These are phyloP conservation scores for Aspiorhynchus laticeps DNA, from an alignment of 2,113 vertebrate genomes.

Conservation along the genomic window DNA sequence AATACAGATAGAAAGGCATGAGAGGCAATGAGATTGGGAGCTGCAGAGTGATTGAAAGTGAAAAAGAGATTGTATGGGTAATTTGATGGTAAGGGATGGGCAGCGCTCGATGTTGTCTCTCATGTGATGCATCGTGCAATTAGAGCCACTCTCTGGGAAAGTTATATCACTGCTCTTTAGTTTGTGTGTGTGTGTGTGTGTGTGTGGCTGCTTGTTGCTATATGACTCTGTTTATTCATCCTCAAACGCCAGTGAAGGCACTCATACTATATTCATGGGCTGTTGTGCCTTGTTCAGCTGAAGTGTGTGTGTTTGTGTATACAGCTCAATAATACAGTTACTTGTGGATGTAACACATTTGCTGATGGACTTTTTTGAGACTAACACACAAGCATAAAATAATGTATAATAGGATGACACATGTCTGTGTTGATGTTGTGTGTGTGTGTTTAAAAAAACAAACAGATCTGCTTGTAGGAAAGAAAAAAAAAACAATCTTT, in stretches of 20 bases:
- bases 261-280: not conserved
- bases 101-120: not conserved
- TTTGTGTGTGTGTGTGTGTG: not conserved
- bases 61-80: conserved; percentile 33
- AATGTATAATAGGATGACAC: not conserved
- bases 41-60: conserved; percentile 24
- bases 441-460: not conserved
- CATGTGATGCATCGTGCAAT: conserved; percentile 22
- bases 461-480: not conserved
- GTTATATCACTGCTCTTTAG: conserved; percentile 12
- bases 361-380: conserved; percentile 12
- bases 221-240: conserved; percentile 2
- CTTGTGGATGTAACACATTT: conserved; percentile 1
- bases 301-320: not conserved
- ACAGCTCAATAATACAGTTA: conserved; percentile 12
- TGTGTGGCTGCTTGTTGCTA: not conserved
- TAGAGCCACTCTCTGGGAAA: conserved; percentile 13
- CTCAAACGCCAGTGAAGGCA: not conserved
- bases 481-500: not conserved
- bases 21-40: not conserved
- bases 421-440: not conserved
- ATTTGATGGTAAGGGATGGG: not conserved
- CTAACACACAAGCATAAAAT: not conserved
- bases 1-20: conserved; percentile 4
- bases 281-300: not conserved